Evolutionary conservation across 2,797 vertebrate genomes (phyloP), one percentile per base, ranked within the genome.

Genomic region (Cetoscarus ocellatus): DNA sequence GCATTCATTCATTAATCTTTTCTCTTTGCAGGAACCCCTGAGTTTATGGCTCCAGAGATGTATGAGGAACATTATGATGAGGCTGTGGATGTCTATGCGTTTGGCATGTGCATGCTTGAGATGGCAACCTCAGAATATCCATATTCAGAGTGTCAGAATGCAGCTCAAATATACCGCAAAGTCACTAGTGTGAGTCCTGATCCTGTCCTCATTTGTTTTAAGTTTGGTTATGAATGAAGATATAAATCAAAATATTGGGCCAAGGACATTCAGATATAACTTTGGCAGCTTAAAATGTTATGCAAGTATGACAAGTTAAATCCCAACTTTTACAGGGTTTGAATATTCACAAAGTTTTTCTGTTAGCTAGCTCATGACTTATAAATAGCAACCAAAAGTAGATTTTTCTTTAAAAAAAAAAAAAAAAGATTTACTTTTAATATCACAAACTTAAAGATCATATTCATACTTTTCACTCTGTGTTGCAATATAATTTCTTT

Each of bases 101-200:
- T 99, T 40, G 98, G 98, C 79, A 99, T 99, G 98, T 99, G 98
- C 83, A 99, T 99, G 98, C 90, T 99, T 65, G 98, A 99, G 94
- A 99, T 99, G 98, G 97, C 98, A 85, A 99, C 98, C 66, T 99
- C 98, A 1, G 98, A 99, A 92, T 99, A 99, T 75, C 98, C 98
- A 7, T 99, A 99, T 92, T 97, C 98, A 0, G 98, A 99, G 92
- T 99, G 98, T 91, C 98, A 99, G 94, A 99, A 99, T 13, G 98
- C 98, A 36, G 98, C 97, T 57, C 98, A 99, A 93, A 99, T 99
- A 85, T 99, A 99, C 84, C 96, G 98, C 62, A 99, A 99, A 96
- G 98, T 99, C 83, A 99, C 98, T 70, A 98, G 97, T 78, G 98
- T 99, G 90, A 98, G 98, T 98, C 27, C 40, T n/a, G 10, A 36